Conservation (phyloP, 2,113 vertebrate genomes). For the Laticauda laticaudata region DNA sequence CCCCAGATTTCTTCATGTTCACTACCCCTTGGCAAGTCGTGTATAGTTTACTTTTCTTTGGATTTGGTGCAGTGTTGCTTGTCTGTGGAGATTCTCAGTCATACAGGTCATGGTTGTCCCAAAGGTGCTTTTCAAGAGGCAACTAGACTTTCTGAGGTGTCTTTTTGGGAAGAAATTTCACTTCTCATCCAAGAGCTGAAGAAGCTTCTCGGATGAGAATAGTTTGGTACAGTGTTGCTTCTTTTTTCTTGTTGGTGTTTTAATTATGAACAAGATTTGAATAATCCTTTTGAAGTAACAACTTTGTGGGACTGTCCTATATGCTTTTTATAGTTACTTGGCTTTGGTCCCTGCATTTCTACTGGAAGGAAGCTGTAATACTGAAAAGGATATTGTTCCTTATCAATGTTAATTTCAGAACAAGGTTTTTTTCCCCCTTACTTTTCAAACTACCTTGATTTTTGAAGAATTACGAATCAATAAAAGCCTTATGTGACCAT, state of each 20-base stretch:
- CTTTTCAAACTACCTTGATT: not conserved
- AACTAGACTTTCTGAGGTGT: no score
- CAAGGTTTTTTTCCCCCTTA: not conserved
- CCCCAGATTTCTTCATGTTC: not conserved
- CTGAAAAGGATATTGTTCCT: not conserved
- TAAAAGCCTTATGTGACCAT: not conserved
- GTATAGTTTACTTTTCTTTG: not conserved
- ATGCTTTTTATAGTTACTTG: not conserved
- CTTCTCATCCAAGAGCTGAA: no score
- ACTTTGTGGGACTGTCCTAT: not conserved
- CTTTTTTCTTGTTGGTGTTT: not conserved
- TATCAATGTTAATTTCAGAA: not conserved
- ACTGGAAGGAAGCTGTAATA: not conserved
- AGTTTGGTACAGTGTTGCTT: not conserved
- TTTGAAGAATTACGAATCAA: not conserved
- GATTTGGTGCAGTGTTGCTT: not conserved
- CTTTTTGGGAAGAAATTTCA: no score
- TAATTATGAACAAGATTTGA: not conserved
- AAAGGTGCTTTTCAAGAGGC: no score
- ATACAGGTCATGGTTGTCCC: no score
- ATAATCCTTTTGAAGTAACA: not conserved
- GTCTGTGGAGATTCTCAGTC: not conserved
- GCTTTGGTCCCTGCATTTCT: not conserved
- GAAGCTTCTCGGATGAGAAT: no score
- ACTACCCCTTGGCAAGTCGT: not conserved